A percentile compares a stretch with the other conserved stretches of the same genome.
phyloP scores from a whole-genome alignment of 1,140 invertebrate genomes.

The Sarcophaga bullata region DNA sequence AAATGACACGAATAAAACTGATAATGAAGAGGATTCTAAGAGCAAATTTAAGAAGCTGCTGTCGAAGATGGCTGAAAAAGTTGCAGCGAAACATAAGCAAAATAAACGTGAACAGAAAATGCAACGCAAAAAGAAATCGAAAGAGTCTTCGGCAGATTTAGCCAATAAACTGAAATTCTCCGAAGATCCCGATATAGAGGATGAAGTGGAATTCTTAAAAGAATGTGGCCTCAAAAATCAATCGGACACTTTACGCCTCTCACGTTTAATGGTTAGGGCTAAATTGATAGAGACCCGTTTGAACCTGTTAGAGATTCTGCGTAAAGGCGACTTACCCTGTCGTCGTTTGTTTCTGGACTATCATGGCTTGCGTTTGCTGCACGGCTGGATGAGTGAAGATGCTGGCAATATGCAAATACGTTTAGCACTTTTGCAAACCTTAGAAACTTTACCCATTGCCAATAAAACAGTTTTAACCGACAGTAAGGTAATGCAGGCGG shows the following conservation, averaged over 20 bases:
- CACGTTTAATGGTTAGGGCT: constrained; percentile 90
- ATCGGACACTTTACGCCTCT: constrained; percentile 86
- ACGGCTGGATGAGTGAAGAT: constrained; percentile 86
- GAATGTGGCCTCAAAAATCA: constrained; percentile 86
- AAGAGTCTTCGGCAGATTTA: not conserved
- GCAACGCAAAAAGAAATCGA: constrained; percentile 63
- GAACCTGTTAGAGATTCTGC: constrained; percentile 76
- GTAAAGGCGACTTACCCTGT: constrained; percentile 80
- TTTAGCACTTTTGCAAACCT: constrained; percentile 79
- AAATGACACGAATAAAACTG: not conserved
- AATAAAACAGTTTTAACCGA: constrained; percentile 94
- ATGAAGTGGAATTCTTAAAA: constrained; percentile 80
- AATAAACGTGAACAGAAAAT: constrained; percentile 54
- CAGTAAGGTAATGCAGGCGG: constrained; percentile 84
- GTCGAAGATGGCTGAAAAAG: constrained; percentile 39
- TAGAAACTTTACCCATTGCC: constrained; percentile 86
- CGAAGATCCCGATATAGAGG: constrained; percentile 74
- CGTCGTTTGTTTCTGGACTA: constrained; percentile 93
- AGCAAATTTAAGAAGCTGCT: constrained; percentile 36
- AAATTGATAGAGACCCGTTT: constrained; percentile 80
- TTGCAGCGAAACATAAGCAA: constrained; percentile 45
- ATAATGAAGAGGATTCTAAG: constrained; percentile 40
- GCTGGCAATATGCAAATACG: constrained; percentile 71
- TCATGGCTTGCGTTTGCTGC: constrained; percentile 88
- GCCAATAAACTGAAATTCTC: constrained; percentile 48